Evolutionary conservation across 2,113 vertebrate species (phyloP).

Genomic region (Catharus fuscescens): DNA sequence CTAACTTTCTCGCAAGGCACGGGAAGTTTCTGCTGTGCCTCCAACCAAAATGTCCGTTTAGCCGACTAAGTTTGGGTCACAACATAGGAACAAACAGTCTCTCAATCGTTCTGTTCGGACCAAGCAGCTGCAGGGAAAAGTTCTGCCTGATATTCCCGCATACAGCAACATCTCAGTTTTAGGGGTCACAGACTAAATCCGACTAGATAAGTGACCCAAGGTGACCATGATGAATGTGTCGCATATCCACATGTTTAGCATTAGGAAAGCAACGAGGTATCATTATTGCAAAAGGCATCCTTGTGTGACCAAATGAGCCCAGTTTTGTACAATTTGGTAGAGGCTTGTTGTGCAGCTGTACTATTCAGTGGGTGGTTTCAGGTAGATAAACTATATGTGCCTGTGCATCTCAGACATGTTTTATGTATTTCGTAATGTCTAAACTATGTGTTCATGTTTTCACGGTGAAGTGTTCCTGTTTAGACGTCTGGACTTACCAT

Average conservation of each 20-base stretch:
- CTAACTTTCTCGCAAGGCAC: background rate
- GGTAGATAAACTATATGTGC: background rate
- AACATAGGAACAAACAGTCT: background rate
- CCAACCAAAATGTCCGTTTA: background rate
- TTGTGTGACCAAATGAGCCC: background rate
- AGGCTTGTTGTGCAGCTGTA: background rate
- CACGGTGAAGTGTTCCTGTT: background rate
- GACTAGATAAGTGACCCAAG: background rate
- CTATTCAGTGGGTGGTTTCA: background rate
- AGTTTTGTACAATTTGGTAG: background rate
- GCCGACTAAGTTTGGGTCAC: background rate
- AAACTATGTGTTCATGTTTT: background rate
- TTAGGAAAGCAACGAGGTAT: background rate
- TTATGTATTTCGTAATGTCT: background rate
- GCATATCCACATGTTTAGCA: background rate
- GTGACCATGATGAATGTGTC: background rate
- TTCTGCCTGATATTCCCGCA: background rate
- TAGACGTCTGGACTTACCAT: background rate
- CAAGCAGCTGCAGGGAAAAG: background rate
- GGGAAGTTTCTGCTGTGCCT: background rate
- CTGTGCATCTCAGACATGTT: background rate
- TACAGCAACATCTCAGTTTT: background rate
- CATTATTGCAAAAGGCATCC: background rate
- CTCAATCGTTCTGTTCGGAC: background rate
- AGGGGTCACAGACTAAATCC: background rate